Evolutionary conservation across 1,140 invertebrate genomes (phyloP), one percentile per base, ranked within the genome.

Genomic region (Asobara japonica): DNA sequence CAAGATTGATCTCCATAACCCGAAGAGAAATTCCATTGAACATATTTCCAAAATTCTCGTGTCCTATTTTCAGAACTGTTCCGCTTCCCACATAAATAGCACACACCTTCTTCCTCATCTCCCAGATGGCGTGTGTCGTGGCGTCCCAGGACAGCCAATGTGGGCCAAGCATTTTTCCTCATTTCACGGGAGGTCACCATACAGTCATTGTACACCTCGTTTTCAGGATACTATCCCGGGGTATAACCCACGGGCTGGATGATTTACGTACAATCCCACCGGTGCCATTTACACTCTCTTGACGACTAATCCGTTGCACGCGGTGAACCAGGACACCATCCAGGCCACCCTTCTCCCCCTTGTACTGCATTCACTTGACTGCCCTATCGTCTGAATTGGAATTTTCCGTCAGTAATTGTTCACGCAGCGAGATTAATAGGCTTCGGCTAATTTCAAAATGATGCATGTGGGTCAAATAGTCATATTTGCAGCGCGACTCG

Each of bases 261-360:
- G 81, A 83, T 83, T 83, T 83, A 83, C 73, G 76, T 61, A 75
- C 69, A 73, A 80, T 81, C 75, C 74, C 77, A 76, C 74, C 77
- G 72, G 69, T 79, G 77, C 79, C 81, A 79, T 82, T 83, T 82
- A 83, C 81, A 82, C 77, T 80, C 81, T 76, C 72, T 78, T 77
- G 71, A 73, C 76, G 80, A 77, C 76, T 83, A 83, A 82, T 80
- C 77, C 78, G 72, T 75, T 75, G 69, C 77, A 77, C 69, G 77
- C 74, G 77, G 72, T 74, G 45, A 51, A 51, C 74, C 74, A 64
- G 69, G 48, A 13, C n/a, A n/a, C n/a, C n/a, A n/a, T n/a, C n/a
- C n/a, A n/a, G n/a, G n/a, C n/a, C n/a, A n/a, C n/a, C n/a, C 62
- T 48, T 4, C 33, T 36, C n/a, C 13, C 25, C 22, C 22, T 3